Conservation (phyloP, 2,113 vertebrate species). For the Anseranas semipalmata region DNA sequence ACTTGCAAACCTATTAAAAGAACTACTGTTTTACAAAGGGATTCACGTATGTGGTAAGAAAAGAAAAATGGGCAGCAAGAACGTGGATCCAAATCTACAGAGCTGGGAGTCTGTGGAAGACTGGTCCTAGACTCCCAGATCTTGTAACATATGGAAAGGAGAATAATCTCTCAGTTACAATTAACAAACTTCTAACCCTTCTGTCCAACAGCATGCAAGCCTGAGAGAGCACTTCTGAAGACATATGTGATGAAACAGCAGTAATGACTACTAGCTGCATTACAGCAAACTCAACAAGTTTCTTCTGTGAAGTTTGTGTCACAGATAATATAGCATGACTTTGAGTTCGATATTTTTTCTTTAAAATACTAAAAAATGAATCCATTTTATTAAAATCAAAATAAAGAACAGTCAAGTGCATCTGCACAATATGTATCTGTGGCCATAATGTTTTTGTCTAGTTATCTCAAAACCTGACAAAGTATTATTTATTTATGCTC, state of each 20-base stretch:
- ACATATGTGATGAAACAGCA: not conserved
- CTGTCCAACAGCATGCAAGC: not conserved
- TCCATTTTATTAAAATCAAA: not conserved
- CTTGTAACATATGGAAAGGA: not conserved
- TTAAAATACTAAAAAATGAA: not conserved
- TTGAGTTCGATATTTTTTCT: not conserved
- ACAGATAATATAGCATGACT: not conserved
- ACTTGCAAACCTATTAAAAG: not conserved
- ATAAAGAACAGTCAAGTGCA: not conserved
- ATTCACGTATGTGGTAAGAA: not conserved
- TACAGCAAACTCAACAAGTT: not conserved
- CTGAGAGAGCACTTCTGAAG: not conserved
- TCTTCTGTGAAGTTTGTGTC: not conserved
- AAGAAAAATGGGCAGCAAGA: not conserved
- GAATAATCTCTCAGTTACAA: not conserved
- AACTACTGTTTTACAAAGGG: not conserved
- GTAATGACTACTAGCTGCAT: not conserved
- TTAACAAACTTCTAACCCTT: not conserved
- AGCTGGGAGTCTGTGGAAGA: not conserved
- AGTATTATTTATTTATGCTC: not conserved
- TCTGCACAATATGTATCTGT: not conserved
- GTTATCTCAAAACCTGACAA: not conserved
- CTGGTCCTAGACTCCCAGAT: not conserved
- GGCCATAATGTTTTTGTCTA: not conserved
- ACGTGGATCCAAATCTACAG: not conserved